These are phyloP conservation scores for Tenthredo livida DNA, from an alignment of 2,888 invertebrate genomes.

Conservation along the genomic window DNA sequence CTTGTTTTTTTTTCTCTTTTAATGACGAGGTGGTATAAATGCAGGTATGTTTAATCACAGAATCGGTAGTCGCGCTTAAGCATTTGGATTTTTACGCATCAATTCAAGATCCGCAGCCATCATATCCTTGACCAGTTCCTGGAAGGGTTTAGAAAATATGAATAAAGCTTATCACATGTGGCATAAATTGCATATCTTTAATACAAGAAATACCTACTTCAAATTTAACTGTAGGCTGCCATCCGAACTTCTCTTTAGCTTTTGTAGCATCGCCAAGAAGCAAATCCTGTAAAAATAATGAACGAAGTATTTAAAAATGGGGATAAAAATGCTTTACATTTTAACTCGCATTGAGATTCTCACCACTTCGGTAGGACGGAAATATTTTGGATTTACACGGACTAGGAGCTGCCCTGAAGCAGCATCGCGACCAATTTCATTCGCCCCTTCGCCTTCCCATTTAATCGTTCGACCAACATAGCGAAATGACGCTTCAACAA, in stretches of 20 bases:
- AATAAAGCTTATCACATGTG: constrained; percentile 40
- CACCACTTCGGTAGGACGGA: constrained; percentile 98
- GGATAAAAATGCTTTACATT: constrained; percentile 33
- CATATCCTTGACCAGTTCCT: constrained; percentile 96
- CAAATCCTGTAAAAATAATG: constrained; percentile 83
- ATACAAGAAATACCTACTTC: constrained; percentile 50
- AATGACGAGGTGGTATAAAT: background rate
- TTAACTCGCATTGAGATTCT: constrained; percentile 72
- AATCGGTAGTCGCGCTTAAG: constrained; percentile 80
- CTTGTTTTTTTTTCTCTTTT: background rate
- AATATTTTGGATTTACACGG: constrained; percentile 95
- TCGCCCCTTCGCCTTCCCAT: constrained; percentile 93
- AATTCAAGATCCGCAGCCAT: constrained; percentile 93
- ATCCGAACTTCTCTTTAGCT: constrained; percentile 91
- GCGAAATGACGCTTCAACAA: constrained; percentile 94
- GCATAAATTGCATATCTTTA: background rate
- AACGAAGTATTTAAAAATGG: constrained; percentile 14
- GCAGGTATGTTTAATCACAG: background rate
- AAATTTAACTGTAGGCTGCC: constrained; percentile 92
- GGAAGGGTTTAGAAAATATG: constrained; percentile 71
- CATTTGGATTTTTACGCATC: constrained; percentile 94
- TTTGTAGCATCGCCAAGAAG: constrained; percentile 96
- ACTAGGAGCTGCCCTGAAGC: constrained; percentile 89
- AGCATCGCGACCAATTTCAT: constrained; percentile 89
- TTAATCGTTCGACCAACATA: constrained; percentile 88